Evolutionary conservation across 64 coral and sea anemone species (phyloP).

Genomic region (Anthopleura sola): DNA sequence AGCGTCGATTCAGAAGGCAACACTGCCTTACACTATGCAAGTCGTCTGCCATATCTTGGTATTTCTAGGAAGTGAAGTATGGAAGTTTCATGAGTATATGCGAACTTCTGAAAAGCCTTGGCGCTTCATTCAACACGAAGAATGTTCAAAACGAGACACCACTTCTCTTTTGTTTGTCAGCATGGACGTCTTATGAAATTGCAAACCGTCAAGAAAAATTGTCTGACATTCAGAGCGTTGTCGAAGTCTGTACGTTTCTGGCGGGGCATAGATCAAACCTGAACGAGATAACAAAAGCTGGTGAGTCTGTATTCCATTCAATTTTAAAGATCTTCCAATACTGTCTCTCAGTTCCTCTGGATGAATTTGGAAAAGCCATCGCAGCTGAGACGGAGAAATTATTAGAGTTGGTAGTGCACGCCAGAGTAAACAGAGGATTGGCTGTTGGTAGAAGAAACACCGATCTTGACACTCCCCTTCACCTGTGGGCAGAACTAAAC

Average conservation of each 20-base stretch:
- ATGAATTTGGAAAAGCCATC: neutral
- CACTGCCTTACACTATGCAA: conserved; percentile 1
- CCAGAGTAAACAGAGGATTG: neutral
- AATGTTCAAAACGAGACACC: neutral
- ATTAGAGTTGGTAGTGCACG: neutral
- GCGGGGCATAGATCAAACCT: neutral
- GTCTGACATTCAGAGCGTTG: neutral
- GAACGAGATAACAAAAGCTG: neutral
- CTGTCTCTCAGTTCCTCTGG: neutral
- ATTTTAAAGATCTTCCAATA: neutral
- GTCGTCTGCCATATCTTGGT: neutral
- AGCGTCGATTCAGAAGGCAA: neutral
- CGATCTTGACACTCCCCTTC: neutral
- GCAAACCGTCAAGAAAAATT: neutral
- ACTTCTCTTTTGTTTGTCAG: neutral
- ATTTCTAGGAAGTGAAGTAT: neutral
- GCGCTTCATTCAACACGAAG: neutral
- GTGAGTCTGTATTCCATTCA: neutral
- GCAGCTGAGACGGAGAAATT: neutral
- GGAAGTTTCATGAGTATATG: neutral
- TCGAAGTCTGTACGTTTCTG: neutral
- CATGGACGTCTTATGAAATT: neutral
- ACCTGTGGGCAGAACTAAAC: neutral
- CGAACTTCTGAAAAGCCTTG: neutral
- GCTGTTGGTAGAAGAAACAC: neutral